Evolutionary conservation across 2,888 invertebrate species (phyloP), one percentile per base, ranked within the genome.

Genomic region (Eubasilissa splendida): DNA sequence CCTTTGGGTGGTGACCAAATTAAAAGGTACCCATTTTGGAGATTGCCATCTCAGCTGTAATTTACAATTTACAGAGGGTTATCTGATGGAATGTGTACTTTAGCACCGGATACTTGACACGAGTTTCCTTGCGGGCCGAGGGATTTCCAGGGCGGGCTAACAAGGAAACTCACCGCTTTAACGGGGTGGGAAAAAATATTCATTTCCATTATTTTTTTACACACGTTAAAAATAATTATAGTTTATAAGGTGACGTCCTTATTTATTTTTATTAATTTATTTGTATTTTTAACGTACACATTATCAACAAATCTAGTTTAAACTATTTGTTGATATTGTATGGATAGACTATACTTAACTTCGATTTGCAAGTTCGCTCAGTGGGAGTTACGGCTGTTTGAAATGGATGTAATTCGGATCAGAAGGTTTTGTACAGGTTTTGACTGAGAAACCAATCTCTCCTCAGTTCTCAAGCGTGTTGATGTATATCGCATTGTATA

Each of bases 31-130:
- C 33, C 33, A 14, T n/a, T 58, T 31, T n/a, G 54, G n/a, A 68
- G 70, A 68, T 77, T 59, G 31, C 58, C 11, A 77, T 77, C 77
- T 59, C 14, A 7, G 53, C 31, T 59, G 77, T 77, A 60, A 77
- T 77, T 77, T 77, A 70, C 70, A 77, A 77, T 77, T 77, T 77
- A 77, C 70, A 70, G 59, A 60, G 31, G 71, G 58, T 50, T 77
- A 77, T 77, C 77, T 70, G 77, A 77, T 77, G 53, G 71, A 52
- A 60, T n/a, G 56, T 77, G 70, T 71, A 50, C 33, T 77, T 71
- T 77, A 77, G 5, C 71, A 71, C 71, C 77, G 77, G 71, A 77
- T 52, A 52, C 59, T 7, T 7, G 42, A 42, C 42, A 60, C 59
- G 58, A 50, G 58, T 77, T 70, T 77, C 42, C 33, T 33, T 12